Conservation (phyloP, 2,797 vertebrate genomes). For the Danio aesculapii region DNA sequence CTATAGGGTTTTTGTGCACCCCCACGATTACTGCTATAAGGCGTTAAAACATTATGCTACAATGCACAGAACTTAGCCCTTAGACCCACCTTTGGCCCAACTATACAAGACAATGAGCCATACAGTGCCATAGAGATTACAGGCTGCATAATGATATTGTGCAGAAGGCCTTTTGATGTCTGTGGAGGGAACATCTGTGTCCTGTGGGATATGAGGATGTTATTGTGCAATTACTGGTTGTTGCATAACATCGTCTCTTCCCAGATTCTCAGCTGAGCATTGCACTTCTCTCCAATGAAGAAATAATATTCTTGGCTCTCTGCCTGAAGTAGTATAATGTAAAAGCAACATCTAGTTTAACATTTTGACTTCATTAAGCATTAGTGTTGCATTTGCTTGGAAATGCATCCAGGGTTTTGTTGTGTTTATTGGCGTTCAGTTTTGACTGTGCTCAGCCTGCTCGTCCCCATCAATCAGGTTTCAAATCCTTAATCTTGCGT, state of each 20-base stretch:
- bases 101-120: conserved; percentile 35
- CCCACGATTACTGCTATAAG: not conserved
- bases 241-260: conserved; percentile 13
- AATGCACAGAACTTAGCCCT: not conserved
- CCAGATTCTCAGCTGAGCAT: conserved; percentile 19
- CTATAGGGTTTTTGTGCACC: not conserved
- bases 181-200: conserved; percentile 26
- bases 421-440: conserved; percentile 12
- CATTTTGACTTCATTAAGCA: conserved; percentile 31
- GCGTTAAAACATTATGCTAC: not conserved
- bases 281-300: conserved; percentile 11
- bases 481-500: conserved; percentile 1
- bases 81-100: not conserved
- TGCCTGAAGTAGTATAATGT: conserved; percentile 9
- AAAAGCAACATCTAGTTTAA: conserved; percentile 20
- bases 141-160: conserved; percentile 1
- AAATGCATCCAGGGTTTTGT: not conserved
- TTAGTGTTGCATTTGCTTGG: conserved; percentile 10
- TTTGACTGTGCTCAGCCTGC: not conserved
- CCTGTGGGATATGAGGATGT: conserved; percentile 14
- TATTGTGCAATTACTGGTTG: conserved; percentile 25
- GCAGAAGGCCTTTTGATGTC: conserved; percentile 3
- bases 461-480: conserved; percentile 19
- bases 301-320: conserved; percentile 15
- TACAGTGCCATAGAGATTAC: conserved; percentile 28